Conservation (phyloP, 2,888 invertebrate genomes). For the Eugnorisma glareosa region DNA sequence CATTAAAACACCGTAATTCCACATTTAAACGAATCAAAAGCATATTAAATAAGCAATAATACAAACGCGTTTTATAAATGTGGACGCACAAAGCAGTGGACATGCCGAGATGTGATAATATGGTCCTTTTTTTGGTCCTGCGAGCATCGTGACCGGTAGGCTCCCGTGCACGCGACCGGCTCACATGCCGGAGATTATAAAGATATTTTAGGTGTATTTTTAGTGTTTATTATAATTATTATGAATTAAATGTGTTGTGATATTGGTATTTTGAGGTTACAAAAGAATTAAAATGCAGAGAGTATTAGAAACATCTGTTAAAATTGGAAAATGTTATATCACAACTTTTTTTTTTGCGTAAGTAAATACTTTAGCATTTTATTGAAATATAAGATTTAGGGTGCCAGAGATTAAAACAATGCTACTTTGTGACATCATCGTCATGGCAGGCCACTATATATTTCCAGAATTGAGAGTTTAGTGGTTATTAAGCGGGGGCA, state of each 20-base stretch:
- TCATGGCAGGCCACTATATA: neutral
- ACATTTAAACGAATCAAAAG: constrained; percentile 59
- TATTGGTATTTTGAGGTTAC: neutral
- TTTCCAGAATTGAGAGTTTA: neutral
- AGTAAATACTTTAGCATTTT: neutral
- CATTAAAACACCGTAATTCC: constrained; percentile 53
- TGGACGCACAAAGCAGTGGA: constrained; percentile 59
- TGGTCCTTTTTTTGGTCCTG: constrained; percentile 58
- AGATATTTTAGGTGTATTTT: constrained; percentile 44
- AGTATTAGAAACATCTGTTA: too few species aligned
- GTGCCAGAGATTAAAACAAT: neutral
- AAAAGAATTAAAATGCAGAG: neutral
- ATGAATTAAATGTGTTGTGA: constrained; percentile 1
- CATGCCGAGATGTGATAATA: constrained; percentile 62
- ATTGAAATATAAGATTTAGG: neutral
- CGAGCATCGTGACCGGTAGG: constrained; percentile 67
- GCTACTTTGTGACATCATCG: neutral
- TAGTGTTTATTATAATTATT: constrained; percentile 18
- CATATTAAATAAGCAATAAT: constrained; percentile 69
- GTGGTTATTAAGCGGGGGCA: neutral
- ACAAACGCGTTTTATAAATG: constrained; percentile 65
- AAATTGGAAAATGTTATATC: too few species aligned
- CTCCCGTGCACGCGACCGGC: constrained; percentile 57
- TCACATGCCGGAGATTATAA: constrained; percentile 62
- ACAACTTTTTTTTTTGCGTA: neutral